Conservation (phyloP, 2,888 invertebrate species). For the Schrankia costaestrigalis region DNA sequence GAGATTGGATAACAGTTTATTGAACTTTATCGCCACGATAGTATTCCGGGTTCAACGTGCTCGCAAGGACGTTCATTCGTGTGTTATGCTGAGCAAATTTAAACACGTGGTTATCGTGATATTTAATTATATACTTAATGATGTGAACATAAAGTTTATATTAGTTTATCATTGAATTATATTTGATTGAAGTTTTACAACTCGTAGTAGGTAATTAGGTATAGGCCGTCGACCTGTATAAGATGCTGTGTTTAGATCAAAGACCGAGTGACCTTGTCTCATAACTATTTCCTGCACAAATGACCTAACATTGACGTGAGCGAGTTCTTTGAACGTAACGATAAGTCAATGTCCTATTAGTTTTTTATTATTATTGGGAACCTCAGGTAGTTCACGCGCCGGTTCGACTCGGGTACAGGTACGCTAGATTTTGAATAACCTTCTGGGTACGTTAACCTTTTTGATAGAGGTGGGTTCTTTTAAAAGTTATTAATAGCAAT, state of each 20-base stretch:
- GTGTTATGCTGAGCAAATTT: conserved; percentile 43
- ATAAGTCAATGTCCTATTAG: too few species aligned
- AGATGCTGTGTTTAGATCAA: conserved; percentile 18
- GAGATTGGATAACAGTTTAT: conserved; percentile 57
- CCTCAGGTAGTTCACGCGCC: too few species aligned
- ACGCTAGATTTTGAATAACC: too few species aligned
- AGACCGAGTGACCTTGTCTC: conserved; percentile 3
- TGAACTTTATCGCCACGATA: conserved; percentile 50
- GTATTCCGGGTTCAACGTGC: conserved; percentile 70
- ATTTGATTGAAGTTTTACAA: conserved; percentile 45
- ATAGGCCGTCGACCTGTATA: conserved; percentile 42
- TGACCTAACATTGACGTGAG: too few species aligned
- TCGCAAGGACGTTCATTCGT: conserved; percentile 66
- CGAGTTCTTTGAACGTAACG: too few species aligned
- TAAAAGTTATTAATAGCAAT: too few species aligned
- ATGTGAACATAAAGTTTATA: conserved; percentile 25
- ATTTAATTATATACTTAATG: conserved; percentile 15
- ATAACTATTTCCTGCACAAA: too few species aligned
- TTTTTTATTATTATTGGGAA: too few species aligned
- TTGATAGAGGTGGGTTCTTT: too few species aligned
- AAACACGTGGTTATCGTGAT: conserved; percentile 31
- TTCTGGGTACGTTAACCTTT: too few species aligned
- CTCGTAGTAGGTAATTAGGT: conserved; percentile 40
- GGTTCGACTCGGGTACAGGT: too few species aligned
- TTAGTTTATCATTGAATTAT: conserved; percentile 16